A percentile compares a stretch with the other conserved stretches of the same genome.
phyloP scores from a whole-genome alignment of 2,797 vertebrate genomes.

The Sparus aurata region DNA sequence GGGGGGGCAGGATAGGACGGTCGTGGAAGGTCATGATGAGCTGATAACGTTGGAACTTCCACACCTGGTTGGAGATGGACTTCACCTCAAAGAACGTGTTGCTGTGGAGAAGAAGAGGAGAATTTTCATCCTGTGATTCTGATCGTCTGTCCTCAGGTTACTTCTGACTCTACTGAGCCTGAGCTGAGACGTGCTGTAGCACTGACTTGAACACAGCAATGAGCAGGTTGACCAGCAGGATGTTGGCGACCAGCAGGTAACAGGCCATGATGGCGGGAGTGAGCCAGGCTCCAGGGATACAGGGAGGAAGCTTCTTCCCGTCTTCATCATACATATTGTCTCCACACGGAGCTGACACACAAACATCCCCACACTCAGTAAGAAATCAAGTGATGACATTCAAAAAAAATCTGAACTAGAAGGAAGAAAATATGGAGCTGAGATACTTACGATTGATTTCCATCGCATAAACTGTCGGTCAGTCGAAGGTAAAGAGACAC shows the following conservation, averaged over 20 bases:
- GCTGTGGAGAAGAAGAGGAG: slow-evolving; percentile 76
- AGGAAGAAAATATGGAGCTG: too few species aligned
- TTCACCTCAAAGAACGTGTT: slow-evolving; percentile 99
- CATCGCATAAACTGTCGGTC: slow-evolving; percentile 94
- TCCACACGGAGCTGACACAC: slow-evolving; percentile 91
- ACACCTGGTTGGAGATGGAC: slow-evolving; percentile 98
- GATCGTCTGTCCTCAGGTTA: not conserved
- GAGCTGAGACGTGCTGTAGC: too few species aligned
- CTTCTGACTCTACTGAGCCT: too few species aligned
- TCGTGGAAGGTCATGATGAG: slow-evolving; percentile 98
- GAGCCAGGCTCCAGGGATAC: slow-evolving; percentile 97
- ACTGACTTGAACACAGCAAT: slow-evolving; percentile 98
- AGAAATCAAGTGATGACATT: too few species aligned
- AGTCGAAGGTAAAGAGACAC: slow-evolving; percentile 35
- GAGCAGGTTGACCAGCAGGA: slow-evolving; percentile 96
- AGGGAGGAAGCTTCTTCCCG: slow-evolving; percentile 95
- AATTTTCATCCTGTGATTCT: not conserved
- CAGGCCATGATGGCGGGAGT: slow-evolving; percentile 98
- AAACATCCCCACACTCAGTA: not conserved
- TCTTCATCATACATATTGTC: slow-evolving; percentile 97
- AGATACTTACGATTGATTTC: slow-evolving; percentile 97
- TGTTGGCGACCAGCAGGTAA: slow-evolving; percentile 97
- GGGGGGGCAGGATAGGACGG: slow-evolving; percentile 94
- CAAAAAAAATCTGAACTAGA: too few species aligned
- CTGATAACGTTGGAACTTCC: slow-evolving; percentile 99